Evolutionary conservation across 1,140 invertebrate species (phyloP), one percentile per base, ranked within the genome.

Genomic region (Anoplophora glabripennis): DNA sequence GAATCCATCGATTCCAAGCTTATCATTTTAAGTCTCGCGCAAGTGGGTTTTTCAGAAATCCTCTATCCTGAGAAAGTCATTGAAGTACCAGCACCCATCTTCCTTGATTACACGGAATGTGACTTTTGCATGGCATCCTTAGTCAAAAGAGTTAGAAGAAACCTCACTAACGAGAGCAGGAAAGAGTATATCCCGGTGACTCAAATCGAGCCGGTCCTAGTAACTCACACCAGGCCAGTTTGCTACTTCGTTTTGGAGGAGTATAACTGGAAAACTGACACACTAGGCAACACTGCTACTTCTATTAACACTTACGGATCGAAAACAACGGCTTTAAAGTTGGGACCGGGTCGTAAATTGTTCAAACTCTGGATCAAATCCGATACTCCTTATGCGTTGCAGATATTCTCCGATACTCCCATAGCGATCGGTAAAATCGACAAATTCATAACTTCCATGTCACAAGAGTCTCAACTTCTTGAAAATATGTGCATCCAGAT

Each of bases 1-100:
- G 76, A 78, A 53, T 72, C 69, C 7, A 8, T 72, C 4, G 65
- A 72, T 1, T 28, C 41, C 1, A 77, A 76, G 54, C 72, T 73
- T 34, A 56, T 77, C 5, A 40, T 77, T 0, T 40, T 78, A 10
- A 68, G 65, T 48, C 61, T 75, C 12, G 53, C 56, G 5, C 64
- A 68, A 47, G 11, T 51, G 12, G 70, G 68, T 7, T 65, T 70
- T 53, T 4, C 11, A 15, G 41, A 53, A 37, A 0, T 42, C 3
- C 36, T 61, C 14, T 28, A 28, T 28, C 21, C 21, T 28, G 21
- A 28, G 5, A 28, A 28, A 28, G 21, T 2, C 2, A 28, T 5
- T 2, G 21, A 28, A 28, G 5, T 5, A 28, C 21, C 21, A n/a
- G n/a, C n/a, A 28, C 21, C 21, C 21, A 28, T 2, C 21, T 2